A percentile compares a stretch with the other conserved stretches of the same genome.
These are phyloP conservation scores for Nannobrachium achirus DNA, from an alignment of 2,113 vertebrate genomes.

Conservation along the genomic window DNA sequence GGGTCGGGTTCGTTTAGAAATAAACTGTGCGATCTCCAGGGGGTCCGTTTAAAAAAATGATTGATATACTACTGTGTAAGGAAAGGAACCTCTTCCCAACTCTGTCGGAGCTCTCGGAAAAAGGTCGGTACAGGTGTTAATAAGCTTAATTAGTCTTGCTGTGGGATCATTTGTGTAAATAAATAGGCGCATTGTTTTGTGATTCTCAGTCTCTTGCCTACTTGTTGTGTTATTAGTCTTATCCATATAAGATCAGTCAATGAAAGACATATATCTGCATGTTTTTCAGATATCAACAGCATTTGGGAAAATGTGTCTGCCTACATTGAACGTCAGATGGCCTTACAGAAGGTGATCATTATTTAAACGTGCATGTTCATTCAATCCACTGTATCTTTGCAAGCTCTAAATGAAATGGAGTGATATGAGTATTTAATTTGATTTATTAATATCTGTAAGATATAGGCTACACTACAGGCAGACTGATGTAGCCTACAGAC, in stretches of 20 bases:
- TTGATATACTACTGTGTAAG: conserved; percentile 39
- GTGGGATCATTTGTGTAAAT: no score
- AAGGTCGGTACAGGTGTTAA: conserved; percentile 35
- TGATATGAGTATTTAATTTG: no score
- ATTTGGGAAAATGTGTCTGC: conserved; percentile 81
- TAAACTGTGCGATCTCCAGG: neutral
- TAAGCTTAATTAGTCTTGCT: neutral
- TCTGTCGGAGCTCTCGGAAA: conserved; percentile 55
- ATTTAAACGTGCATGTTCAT: neutral
- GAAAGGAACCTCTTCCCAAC: conserved; percentile 37
- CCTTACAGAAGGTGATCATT: conserved; percentile 76
- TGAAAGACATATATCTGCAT: neutral
- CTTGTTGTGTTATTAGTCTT: no score
- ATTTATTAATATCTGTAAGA: no score
- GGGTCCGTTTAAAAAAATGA: conserved; percentile 41
- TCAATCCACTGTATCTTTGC: no score
- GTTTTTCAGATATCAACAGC: conserved; percentile 73
- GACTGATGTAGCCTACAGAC: no score
- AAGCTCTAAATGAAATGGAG: no score
- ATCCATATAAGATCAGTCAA: no score
- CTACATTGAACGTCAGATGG: conserved; percentile 78
- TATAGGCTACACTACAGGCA: no score
- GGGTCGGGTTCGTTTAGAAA: neutral
- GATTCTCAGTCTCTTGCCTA: neutral
- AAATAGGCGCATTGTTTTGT: no score